Conservation (phyloP, 1,140 invertebrate genomes). For the Hormaphis cornu region DNA sequence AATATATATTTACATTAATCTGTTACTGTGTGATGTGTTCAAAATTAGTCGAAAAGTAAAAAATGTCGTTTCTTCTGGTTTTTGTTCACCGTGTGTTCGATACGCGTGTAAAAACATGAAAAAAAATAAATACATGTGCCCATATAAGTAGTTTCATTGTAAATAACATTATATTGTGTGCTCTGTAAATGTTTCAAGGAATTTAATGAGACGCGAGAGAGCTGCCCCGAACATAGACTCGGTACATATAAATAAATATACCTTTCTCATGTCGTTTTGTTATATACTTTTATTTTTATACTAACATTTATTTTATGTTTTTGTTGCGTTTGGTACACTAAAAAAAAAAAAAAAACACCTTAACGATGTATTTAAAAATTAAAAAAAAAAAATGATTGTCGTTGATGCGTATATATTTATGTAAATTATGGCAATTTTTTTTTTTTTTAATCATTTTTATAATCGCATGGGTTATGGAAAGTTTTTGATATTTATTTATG, state of each 20-base stretch:
- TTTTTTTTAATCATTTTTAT: background rate
- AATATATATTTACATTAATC: conserved; percentile 7
- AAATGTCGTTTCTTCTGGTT: conserved; percentile 10
- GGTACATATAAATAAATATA: conserved; percentile 31
- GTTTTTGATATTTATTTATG: background rate
- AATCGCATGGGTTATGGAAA: conserved; percentile 31
- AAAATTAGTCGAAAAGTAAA: conserved; percentile 19
- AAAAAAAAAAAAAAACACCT: conserved; percentile 1
- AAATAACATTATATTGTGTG: conserved; percentile 32
- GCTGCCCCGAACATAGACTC: conserved; percentile 30
- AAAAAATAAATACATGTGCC: background rate
- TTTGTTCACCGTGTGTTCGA: too few species aligned
- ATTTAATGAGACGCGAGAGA: conserved; percentile 31
- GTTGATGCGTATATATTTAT: conserved; percentile 13
- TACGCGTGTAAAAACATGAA: background rate
- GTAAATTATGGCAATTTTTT: conserved; percentile 23
- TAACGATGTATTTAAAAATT: conserved; percentile 2
- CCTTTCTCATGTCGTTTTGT: conserved; percentile 24
- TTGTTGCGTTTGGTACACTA: conserved; percentile 25
- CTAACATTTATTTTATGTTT: background rate
- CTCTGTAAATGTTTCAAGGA: conserved; percentile 33
- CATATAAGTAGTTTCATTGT: conserved; percentile 31
- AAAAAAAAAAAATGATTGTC: conserved; percentile 11
- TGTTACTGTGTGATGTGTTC: conserved; percentile 32
- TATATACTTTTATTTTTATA: background rate